These are phyloP conservation scores for Plutella xylostella DNA, from an alignment of 2,888 invertebrate genomes.

Conservation along the genomic window DNA sequence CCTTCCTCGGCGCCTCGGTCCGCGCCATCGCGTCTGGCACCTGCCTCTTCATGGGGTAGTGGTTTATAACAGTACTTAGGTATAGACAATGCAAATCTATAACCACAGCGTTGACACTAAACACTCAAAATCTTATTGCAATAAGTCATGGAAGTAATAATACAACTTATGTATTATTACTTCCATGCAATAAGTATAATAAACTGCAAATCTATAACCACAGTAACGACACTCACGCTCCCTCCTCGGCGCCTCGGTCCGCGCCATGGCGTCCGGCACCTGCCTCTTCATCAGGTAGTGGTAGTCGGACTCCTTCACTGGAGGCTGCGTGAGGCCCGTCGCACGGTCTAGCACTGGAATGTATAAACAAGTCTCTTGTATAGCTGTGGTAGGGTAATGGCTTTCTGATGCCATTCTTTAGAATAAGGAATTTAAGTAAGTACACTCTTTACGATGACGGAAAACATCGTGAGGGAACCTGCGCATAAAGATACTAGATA, in stretches of 20 bases:
- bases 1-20: slow-evolving; percentile 20
- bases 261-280: slow-evolving; percentile 29
- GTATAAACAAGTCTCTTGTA: background rate
- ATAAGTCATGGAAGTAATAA: background rate
- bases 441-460: too few species aligned
- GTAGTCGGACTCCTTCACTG: slow-evolving; percentile 20
- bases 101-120: background rate
- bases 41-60: slow-evolving; percentile 25
- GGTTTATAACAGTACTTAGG: too few species aligned
- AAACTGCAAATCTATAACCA: background rate
- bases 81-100: background rate
- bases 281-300: slow-evolving; percentile 26
- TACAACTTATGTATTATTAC: background rate
- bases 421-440: background rate
- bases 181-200: background rate
- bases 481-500: background rate
- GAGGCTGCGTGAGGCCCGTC: slow-evolving; percentile 22
- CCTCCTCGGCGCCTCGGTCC: slow-evolving; percentile 20
- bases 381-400: background rate
- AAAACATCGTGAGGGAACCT: too few species aligned
- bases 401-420: background rate
- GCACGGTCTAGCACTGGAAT: slow-evolving; percentile 34
- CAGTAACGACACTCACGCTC: background rate
- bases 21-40: slow-evolving; percentile 31
- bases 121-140: background rate